phyloP scores from a whole-genome alignment of 2,797 vertebrate genomes.

The Amblyraja radiata region DNA sequence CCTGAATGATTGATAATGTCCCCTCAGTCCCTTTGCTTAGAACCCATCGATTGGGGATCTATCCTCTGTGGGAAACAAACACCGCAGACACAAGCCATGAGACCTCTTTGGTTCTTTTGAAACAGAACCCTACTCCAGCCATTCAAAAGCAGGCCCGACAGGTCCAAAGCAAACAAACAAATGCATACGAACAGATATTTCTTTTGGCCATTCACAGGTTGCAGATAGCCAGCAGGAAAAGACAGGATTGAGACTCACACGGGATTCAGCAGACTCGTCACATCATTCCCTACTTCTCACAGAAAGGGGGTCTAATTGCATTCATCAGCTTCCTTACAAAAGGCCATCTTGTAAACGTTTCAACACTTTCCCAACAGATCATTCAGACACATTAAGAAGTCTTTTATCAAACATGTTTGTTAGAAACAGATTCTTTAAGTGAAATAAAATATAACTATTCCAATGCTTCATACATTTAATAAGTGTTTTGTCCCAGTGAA shows the following conservation, averaged over 20 bases:
- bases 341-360: neutral
- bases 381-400: constrained; percentile 22
- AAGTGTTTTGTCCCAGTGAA: neutral
- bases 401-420: neutral
- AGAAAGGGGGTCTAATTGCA: constrained; percentile 51
- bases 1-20: constrained; percentile 57
- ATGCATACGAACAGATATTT: constrained; percentile 72
- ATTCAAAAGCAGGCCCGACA: constrained; percentile 64
- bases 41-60: constrained; percentile 50
- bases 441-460: neutral
- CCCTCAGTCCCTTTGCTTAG: constrained; percentile 41
- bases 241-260: constrained; percentile 14
- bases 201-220: constrained; percentile 49
- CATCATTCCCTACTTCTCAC: neutral
- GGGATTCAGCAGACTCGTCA: neutral
- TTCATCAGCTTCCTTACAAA: constrained; percentile 20
- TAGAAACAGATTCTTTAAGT: neutral
- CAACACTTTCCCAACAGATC: constrained; percentile 10
- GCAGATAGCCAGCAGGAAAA: constrained; percentile 38
- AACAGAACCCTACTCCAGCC: constrained; percentile 50
- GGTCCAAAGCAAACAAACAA: constrained; percentile 85
- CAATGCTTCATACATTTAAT: neutral
- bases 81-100: constrained; percentile 49
- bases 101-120: constrained; percentile 74
- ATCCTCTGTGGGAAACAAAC: constrained; percentile 65